These are phyloP conservation scores for Protula sp. DNA, from an alignment of 2,888 invertebrate genomes.

Conservation along the genomic window DNA sequence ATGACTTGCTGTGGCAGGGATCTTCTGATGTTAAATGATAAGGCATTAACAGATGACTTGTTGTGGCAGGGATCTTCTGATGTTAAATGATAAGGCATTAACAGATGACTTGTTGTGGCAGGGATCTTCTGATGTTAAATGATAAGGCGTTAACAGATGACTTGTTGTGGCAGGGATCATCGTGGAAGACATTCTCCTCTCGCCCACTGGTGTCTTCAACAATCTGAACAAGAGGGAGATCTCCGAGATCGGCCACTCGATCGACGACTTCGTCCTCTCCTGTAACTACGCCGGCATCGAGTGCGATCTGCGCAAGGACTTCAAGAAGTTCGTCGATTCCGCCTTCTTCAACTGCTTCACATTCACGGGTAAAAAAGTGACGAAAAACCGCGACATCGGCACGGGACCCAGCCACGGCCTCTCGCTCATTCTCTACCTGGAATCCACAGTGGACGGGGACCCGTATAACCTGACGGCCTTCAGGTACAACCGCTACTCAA, in stretches of 20 bases:
- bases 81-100: no score
- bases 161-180: background rate
- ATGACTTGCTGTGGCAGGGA: no score
- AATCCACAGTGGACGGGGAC: background rate
- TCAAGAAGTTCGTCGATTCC: background rate
- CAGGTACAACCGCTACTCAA: background rate
- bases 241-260: background rate
- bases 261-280: background rate
- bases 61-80: no score
- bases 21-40: no score
- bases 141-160: no score
- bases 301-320: background rate
- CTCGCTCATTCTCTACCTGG: background rate
- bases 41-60: no score
- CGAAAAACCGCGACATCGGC: background rate
- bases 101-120: no score
- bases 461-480: no score
- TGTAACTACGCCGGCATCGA: background rate
- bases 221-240: background rate
- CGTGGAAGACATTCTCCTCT: background rate
- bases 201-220: background rate
- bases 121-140: no score
- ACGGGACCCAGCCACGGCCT: background rate
- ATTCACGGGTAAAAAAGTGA: background rate
- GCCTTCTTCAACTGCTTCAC: background rate